A percentile compares a stretch with the other conserved stretches of the same genome.
These are phyloP conservation scores for Nesidiocoris tenuis DNA, from an alignment of 2,888 invertebrate species.

Conservation along the genomic window DNA sequence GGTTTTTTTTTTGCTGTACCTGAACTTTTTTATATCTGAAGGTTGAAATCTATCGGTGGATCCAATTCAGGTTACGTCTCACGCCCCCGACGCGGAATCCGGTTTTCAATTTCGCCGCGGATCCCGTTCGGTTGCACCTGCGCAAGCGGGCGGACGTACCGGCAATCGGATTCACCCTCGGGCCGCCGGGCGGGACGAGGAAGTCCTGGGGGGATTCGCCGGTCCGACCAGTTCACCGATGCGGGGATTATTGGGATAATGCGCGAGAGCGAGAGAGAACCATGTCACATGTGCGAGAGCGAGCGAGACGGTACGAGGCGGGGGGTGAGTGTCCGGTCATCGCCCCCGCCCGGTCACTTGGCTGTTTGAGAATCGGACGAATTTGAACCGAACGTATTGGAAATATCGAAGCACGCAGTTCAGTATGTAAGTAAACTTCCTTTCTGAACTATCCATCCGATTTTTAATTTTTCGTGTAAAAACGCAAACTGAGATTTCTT, in stretches of 20 bases:
- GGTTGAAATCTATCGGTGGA: too few relatives aligned
- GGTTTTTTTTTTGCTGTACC: too few relatives aligned
- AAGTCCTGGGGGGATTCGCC: conserved; percentile 14
- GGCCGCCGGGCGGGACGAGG: background rate
- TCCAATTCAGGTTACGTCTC: too few relatives aligned
- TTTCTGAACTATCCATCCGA: too few relatives aligned
- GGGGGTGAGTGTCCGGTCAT: background rate
- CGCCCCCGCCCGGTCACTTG: background rate
- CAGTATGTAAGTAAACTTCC: too few relatives aligned
- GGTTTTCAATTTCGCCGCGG: conserved; percentile 5
- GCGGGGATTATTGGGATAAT: background rate
- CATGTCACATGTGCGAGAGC: too few relatives aligned
- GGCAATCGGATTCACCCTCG: conserved; percentile 4
- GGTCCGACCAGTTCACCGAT: conserved; percentile 31
- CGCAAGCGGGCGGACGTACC: conserved; percentile 9
- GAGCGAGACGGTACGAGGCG: background rate
- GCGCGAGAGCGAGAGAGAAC: background rate
- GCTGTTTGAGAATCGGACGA: background rate
- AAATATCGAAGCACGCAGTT: background rate
- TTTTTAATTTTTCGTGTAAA: too few relatives aligned
- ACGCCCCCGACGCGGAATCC: background rate
- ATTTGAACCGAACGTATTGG: background rate
- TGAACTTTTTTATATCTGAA: too few relatives aligned
- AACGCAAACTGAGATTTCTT: too few relatives aligned
- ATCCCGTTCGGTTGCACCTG: conserved; percentile 5